phyloP scores from a whole-genome alignment of 2,797 vertebrate species.

The Pangasius djambal region DNA sequence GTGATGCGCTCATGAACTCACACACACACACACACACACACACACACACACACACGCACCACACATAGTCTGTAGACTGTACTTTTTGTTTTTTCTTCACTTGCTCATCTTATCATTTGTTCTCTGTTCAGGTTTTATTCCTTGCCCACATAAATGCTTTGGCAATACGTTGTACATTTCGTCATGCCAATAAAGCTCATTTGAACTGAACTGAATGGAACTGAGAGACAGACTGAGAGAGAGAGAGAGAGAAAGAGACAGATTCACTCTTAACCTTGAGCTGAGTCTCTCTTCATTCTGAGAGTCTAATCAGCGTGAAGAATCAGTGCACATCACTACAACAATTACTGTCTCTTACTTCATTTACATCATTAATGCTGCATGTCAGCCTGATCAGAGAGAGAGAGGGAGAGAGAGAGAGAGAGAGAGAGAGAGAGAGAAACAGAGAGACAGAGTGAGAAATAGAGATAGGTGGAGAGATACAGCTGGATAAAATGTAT shows the following conservation, averaged over 20 bases:
- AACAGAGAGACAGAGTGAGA: neutral
- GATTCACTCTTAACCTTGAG: constrained; percentile 63
- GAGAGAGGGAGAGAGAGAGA: neutral
- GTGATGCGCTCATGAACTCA: no score
- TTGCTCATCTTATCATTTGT: no score
- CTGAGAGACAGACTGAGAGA: neutral
- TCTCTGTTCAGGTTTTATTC: no score
- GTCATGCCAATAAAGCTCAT: no score
- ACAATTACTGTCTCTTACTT: constrained; percentile 50
- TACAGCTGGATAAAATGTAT: neutral
- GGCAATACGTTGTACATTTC: no score
- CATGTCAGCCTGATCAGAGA: neutral
- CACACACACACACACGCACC: no score
- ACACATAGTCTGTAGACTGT: no score
- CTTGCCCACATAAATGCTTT: no score
- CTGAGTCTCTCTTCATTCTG: constrained; percentile 19
- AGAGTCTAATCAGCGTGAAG: constrained; percentile 51
- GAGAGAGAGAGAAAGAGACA: neutral
- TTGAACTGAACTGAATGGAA: no score
- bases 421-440: neutral
- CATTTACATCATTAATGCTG: no score
- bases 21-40: no score
- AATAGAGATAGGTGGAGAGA: neutral
- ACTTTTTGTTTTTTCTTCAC: no score
- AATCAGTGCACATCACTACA: constrained; percentile 55